phyloP scores from a whole-genome alignment of 1,140 invertebrate genomes.

The Oppia nitens region DNA sequence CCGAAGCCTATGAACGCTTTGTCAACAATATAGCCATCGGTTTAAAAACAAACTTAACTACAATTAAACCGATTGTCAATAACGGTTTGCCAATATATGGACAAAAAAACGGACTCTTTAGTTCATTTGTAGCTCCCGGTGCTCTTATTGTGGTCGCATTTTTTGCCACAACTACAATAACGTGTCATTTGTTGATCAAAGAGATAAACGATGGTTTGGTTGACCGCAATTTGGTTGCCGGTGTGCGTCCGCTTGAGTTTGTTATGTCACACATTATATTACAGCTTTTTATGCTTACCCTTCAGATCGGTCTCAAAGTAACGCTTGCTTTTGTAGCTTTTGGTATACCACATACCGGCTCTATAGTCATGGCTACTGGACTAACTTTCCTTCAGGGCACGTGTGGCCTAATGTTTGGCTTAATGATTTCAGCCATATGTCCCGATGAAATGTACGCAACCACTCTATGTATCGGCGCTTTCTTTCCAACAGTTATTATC shows the following conservation, averaged over 20 bases:
- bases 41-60: constrained; percentile 7
- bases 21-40: constrained; percentile 14
- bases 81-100: constrained; percentile 77
- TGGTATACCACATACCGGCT: constrained; percentile 56
- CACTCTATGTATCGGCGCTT: constrained; percentile 66
- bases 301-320: constrained; percentile 69
- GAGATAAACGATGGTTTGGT: constrained; percentile 74
- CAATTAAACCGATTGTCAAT: constrained; percentile 29
- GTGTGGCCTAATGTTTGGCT: constrained; percentile 84
- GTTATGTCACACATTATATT: constrained; percentile 78
- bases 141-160: constrained; percentile 60
- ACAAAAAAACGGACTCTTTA: constrained; percentile 50
- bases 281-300: constrained; percentile 84
- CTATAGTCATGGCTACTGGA: constrained; percentile 49
- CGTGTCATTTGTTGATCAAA: constrained; percentile 72
- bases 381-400: constrained; percentile 58
- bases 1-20: constrained; percentile 20
- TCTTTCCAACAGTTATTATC: constrained; percentile 74
- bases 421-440: constrained; percentile 68
- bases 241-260: constrained; percentile 72
- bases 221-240: constrained; percentile 72
- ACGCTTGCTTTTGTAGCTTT: constrained; percentile 68
- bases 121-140: constrained; percentile 40
- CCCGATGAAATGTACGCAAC: constrained; percentile 79
- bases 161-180: constrained; percentile 82